phyloP scores from a whole-genome alignment of 2,113 vertebrate species.

The Nycticorax nycticorax region DNA sequence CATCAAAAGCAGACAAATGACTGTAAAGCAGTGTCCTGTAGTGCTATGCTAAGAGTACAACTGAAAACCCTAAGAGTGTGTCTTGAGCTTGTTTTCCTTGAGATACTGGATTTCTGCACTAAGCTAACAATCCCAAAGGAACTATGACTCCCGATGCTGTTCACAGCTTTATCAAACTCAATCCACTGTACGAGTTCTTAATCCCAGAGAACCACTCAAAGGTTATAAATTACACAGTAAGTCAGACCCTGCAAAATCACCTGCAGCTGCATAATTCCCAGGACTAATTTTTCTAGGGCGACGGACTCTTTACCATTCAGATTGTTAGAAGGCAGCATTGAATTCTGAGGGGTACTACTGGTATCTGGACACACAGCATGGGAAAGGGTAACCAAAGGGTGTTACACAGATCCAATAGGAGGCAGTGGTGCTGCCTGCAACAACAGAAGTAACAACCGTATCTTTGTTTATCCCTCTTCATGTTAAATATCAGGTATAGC shows the following conservation, averaged over 20 bases:
- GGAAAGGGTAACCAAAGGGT: neutral
- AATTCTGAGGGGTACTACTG: neutral
- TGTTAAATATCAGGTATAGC: neutral
- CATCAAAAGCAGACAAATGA: neutral
- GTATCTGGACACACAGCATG: neutral
- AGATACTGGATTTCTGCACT: neutral
- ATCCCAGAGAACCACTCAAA: neutral
- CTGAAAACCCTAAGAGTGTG: neutral
- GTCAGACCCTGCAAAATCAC: neutral
- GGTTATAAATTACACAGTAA: neutral
- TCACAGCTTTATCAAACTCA: neutral
- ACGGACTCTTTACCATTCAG: neutral
- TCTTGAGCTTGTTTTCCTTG: neutral
- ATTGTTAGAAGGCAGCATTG: neutral
- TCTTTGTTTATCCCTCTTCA: neutral
- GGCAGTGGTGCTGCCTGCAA: neutral
- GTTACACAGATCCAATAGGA: neutral
- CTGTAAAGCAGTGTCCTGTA: neutral
- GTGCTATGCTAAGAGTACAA: neutral
- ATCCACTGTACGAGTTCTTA: neutral
- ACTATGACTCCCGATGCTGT: neutral
- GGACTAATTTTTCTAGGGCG: neutral
- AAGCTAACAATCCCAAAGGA: neutral
- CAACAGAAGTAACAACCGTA: neutral
- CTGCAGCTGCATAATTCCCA: neutral